Evolutionary conservation across 2,888 invertebrate species (phyloP), one percentile per base, ranked within the genome.

Genomic region (Nomada fucata): DNA sequence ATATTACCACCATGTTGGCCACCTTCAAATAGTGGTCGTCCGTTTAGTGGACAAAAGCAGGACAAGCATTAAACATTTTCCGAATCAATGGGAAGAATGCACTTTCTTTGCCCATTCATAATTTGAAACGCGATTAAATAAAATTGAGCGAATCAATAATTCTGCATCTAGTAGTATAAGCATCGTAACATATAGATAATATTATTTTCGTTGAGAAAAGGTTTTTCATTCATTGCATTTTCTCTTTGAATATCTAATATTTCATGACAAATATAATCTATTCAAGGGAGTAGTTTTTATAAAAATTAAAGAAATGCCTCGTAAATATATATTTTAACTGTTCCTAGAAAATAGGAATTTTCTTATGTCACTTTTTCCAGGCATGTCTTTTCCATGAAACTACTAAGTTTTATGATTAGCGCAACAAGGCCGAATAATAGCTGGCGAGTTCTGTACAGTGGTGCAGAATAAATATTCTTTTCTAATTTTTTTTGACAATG

Each of bases 401-500:
- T n/a, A n/a, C n/a, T n/a, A n/a, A n/a, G 18, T 29, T 44, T 53
- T 70, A n/a, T 36, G 44, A 36, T 50, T 4, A 57, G n/a, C 47
- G 4, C n/a, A 18, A 0, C 7, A 20, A 2, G 55, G 9, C 26
- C 5, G 1, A 0, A 18, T 13, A 15, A 1, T 47, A 13, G 15
- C 15, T 47, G 11, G 47, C 15, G 13, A 3, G 5, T 9, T 1
- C 18, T 0, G 9, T 10, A 47, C 47, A 55, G n/a, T 71, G 23
- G 47, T 74, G 5, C 52, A n/a, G 11, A 42, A 2, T 11, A 60
- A 61, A 20, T 18, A 65, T n/a, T 63, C 42, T 13, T 63, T 42
- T 18, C 0, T 59, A 74, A 80, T 44, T 36, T 64, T 57, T 50
- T 52, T 55, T 18, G 10, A 64, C 59, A 69, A 80, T 81, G 81